Evolutionary conservation across 2,888 invertebrate species (phyloP).

Genomic region (Folsomia manolachei): DNA sequence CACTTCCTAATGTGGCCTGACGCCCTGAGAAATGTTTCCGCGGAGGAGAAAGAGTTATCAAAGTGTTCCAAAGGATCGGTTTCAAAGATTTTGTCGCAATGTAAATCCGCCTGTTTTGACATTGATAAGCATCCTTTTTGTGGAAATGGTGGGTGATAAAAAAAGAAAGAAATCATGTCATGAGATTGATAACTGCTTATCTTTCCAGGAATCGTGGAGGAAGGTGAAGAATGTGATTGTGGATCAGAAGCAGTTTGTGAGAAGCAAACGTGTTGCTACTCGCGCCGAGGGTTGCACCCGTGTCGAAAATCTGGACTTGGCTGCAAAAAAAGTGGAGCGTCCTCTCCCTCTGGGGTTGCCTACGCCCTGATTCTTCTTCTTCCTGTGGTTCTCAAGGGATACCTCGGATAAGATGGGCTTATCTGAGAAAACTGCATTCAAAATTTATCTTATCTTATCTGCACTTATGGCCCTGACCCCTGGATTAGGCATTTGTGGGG

Average conservation of each 20-base stretch:
- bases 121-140: slow-evolving; percentile 46
- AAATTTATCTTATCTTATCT: too few relatives aligned
- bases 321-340: slow-evolving; percentile 24
- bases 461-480: too few relatives aligned
- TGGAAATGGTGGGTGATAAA: slow-evolving; percentile 50
- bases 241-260: slow-evolving; percentile 42
- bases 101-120: slow-evolving; percentile 47
- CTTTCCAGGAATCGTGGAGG: slow-evolving; percentile 41
- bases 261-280: slow-evolving; percentile 42
- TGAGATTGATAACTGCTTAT: neutral
- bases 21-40: slow-evolving; percentile 35
- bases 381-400: too few relatives aligned
- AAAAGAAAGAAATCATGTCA: neutral
- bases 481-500: too few relatives aligned
- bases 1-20: slow-evolving; percentile 48
- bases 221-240: slow-evolving; percentile 49
- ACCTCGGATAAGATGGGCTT: too few relatives aligned
- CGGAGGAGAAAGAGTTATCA: slow-evolving; percentile 41
- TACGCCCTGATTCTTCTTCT: too few relatives aligned
- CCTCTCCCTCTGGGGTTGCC: too few relatives aligned
- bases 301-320: slow-evolving; percentile 44
- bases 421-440: too few relatives aligned
- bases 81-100: slow-evolving; percentile 30
- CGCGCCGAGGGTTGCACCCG: slow-evolving; percentile 37
- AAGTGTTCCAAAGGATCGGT: slow-evolving; percentile 38